A percentile compares a stretch with the other conserved stretches of the same genome.
These are phyloP conservation scores for Cryptus armator DNA, from an alignment of 2,888 invertebrate species.

Conservation along the genomic window DNA sequence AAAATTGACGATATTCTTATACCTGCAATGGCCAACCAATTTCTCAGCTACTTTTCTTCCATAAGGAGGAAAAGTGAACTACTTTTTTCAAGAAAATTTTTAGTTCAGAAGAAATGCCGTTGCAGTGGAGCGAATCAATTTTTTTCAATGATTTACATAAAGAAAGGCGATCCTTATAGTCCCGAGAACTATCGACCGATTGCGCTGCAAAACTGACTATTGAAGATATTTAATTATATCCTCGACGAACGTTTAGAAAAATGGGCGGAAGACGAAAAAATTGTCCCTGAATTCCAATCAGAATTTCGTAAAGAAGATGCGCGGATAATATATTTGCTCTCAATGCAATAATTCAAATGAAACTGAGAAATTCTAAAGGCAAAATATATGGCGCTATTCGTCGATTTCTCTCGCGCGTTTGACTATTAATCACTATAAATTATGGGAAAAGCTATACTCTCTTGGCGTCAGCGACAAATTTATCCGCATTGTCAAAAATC, in stretches of 20 bases:
- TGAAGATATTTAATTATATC: slow-evolving; percentile 69
- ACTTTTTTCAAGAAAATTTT: slow-evolving; percentile 20
- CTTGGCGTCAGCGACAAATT: slow-evolving; percentile 48
- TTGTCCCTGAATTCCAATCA: slow-evolving; percentile 2
- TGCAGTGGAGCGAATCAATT: slow-evolving; percentile 6
- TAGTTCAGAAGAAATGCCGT: not conserved
- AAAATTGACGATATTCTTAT: too few relatives aligned
- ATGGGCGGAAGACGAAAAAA: slow-evolving; percentile 57
- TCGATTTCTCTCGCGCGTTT: slow-evolving; percentile 39
- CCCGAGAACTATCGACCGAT: slow-evolving; percentile 71
- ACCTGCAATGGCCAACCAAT: too few relatives aligned
- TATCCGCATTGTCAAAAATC: too few relatives aligned
- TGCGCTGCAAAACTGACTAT: slow-evolving; percentile 64
- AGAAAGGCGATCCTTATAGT: slow-evolving; percentile 50
- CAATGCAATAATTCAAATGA: slow-evolving; percentile 49
- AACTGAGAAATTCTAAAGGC: slow-evolving; percentile 30
- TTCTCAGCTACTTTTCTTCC: too few relatives aligned
- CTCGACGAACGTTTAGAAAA: slow-evolving; percentile 55
- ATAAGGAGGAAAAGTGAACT: too few relatives aligned
- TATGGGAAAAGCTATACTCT: not conserved
- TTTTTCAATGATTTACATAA: slow-evolving; percentile 26
- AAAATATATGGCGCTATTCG: slow-evolving; percentile 59
- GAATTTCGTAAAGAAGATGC: slow-evolving; percentile 11
- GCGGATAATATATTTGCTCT: slow-evolving; percentile 66
- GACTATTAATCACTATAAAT: slow-evolving; percentile 54